phyloP scores from a whole-genome alignment of 1,140 invertebrate genomes.

The Diploscapter pachys region DNA sequence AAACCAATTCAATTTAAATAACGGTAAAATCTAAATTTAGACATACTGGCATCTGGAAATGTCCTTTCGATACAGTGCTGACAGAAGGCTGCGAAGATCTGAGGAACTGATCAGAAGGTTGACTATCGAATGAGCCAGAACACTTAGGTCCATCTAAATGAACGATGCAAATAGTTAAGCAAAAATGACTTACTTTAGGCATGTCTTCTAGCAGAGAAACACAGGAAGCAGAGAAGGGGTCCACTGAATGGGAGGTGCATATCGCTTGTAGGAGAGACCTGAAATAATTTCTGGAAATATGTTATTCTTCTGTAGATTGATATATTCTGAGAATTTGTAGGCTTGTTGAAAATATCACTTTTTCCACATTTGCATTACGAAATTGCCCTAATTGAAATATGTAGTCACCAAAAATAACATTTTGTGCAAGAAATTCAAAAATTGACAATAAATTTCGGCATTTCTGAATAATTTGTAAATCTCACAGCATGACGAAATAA shows the following conservation, averaged over 20 bases:
- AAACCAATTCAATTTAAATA: background rate
- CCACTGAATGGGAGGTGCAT: background rate
- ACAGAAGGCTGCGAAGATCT: constrained; percentile 47
- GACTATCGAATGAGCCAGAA: constrained; percentile 44
- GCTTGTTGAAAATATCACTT: no score
- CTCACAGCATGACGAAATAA: no score
- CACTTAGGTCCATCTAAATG: constrained; percentile 18
- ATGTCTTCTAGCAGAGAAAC: constrained; percentile 41
- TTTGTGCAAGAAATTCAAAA: no score
- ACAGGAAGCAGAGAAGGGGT: constrained; percentile 36
- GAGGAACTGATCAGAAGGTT: constrained; percentile 51
- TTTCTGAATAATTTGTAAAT: no score
- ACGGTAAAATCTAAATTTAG: background rate
- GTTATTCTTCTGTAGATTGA: no score
- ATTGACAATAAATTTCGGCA: no score
- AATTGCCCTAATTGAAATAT: no score
- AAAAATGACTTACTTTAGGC: constrained; percentile 47
- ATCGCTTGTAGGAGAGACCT: no score
- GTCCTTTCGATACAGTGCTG: constrained; percentile 49
- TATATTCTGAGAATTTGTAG: no score
- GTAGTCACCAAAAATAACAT: no score
- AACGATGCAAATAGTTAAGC: constrained; percentile 29
- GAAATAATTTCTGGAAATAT: no score
- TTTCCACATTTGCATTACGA: no score
- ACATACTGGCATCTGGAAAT: constrained; percentile 48